Conservation (phyloP, 2,888 invertebrate genomes). For the Sisyra nigra region DNA sequence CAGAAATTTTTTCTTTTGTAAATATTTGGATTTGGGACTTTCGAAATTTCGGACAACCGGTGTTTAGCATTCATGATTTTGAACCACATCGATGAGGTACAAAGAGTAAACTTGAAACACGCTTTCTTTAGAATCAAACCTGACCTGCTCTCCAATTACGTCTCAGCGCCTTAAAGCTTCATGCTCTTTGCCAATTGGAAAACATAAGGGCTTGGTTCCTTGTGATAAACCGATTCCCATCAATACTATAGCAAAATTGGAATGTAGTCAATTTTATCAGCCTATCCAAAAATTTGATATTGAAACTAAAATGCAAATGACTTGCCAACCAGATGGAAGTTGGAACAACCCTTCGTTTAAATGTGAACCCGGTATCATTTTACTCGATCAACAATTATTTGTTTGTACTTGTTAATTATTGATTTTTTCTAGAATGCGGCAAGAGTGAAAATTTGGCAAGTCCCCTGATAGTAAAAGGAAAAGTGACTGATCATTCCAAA, state of each 20-base stretch:
- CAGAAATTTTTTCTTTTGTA: no score
- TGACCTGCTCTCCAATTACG: constrained; percentile 16
- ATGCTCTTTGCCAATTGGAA: constrained; percentile 20
- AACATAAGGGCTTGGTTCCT: constrained; percentile 19
- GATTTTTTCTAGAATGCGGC: constrained; percentile 23
- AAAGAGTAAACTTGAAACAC: no score
- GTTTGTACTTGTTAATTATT: no score
- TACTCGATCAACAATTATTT: not conserved
- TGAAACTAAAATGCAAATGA: constrained; percentile 15
- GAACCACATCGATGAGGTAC: no score
- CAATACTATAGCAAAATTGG: constrained; percentile 21
- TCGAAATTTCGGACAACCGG: no score
- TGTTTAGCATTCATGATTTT: no score
- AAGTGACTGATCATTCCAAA: constrained; percentile 23
- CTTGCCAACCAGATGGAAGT: constrained; percentile 25
- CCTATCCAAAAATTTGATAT: constrained; percentile 10
- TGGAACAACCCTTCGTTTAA: constrained; percentile 25
- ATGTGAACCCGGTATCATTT: constrained; percentile 22
- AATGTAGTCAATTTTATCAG: constrained; percentile 24
- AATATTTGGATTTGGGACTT: no score
- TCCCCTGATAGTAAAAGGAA: constrained; percentile 26
- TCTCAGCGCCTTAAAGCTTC: constrained; percentile 14
- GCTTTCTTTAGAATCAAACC: constrained; percentile 5
- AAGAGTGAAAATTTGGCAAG: constrained; percentile 19
- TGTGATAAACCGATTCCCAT: constrained; percentile 21